Evolutionary conservation across 2,113 vertebrate genomes (phyloP).

Genomic region (Etia nguti): DNA sequence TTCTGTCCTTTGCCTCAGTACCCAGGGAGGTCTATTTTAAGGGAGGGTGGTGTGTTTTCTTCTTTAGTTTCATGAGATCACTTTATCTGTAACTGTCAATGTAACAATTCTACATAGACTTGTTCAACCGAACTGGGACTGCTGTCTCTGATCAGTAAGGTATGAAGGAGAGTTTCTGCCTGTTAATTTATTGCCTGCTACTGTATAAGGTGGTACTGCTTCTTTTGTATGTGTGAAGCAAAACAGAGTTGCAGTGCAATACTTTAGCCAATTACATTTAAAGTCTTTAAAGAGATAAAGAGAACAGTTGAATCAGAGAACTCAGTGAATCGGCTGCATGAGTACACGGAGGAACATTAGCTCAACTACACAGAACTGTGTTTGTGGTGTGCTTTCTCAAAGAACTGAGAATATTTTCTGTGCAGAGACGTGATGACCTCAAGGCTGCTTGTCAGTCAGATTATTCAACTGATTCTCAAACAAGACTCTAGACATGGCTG

Average conservation of each 20-base stretch:
- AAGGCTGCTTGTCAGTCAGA: conserved; percentile 60
- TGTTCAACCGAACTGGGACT: conserved; percentile 24
- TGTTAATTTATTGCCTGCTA: conserved; percentile 12
- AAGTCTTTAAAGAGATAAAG: background rate
- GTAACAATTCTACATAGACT: conserved; percentile 47
- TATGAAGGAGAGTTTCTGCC: conserved; percentile 37
- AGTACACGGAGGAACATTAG: conserved; percentile 6
- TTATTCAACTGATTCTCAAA: conserved; percentile 66
- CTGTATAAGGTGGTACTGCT: background rate
- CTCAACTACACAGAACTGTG: conserved; percentile 27
- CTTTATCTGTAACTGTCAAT: conserved; percentile 61
- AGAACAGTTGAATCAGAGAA: background rate
- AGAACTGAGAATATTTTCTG: conserved; percentile 52
- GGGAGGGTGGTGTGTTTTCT: conserved; percentile 55
- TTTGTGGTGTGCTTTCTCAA: conserved; percentile 51
- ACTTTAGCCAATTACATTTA: background rate
- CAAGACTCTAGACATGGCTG: conserved; percentile 41
- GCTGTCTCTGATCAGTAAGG: conserved; percentile 36
- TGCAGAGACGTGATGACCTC: conserved; percentile 52
- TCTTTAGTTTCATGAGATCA: conserved; percentile 62
- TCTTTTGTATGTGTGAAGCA: background rate
- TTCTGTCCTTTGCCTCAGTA: conserved; percentile 71
- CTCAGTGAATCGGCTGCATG: background rate
- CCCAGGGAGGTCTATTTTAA: conserved; percentile 73
- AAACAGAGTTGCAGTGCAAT: background rate